Base-by-base conservation (phyloP, 2,797 vertebrate species). In the Pangasius sanitwongsei region DNA sequence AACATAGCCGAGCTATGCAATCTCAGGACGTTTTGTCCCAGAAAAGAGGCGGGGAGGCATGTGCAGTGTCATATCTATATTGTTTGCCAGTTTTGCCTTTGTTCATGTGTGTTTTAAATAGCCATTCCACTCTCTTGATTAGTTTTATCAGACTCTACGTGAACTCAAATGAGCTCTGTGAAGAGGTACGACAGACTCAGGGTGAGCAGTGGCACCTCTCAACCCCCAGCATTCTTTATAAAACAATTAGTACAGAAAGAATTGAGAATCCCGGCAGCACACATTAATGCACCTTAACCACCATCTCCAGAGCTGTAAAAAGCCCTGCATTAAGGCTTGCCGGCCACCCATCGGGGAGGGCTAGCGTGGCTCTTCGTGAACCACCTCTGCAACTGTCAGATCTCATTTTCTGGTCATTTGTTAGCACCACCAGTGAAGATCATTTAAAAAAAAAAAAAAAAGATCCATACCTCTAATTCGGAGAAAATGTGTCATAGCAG, bases 391-490 rank as follows among this genome's bases (percentile, higher is more conserved):
- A 91, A 90, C 92, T 92, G 92, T 92, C 91, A 91, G 88, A 92
- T 93, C 86, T 85, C 82, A 91, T 92, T 92, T 93, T 91, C 88
- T 88, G 88, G 90, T 92, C 88, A 91, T 92, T 93, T 92, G 92
- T 93, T 92, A 92, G 85, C 87, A 89, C 87, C 80, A 87, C 86
- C 75, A 87, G 89, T 92, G 88, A 91, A 87, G 88, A 93, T 92
- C 89, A 91, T 91, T 90, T 88, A 53, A 44, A 59, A 87, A 74
- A 63, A 50, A 34, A 31, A 81, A 61, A 89, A 82, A 91, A 89
- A 87, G 91, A 93, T 91, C 90, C 88, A 93, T 92, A 91, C 70
- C 75, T 85, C 90, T 91, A 89, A 90, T 92, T 92, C 90, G 63
- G 86, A 91, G 88, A 91, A 90, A 91, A 89, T 91, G 88, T 91